Evolutionary conservation across 1,140 invertebrate species (phyloP).

Genomic region (Augochlora pura): DNA sequence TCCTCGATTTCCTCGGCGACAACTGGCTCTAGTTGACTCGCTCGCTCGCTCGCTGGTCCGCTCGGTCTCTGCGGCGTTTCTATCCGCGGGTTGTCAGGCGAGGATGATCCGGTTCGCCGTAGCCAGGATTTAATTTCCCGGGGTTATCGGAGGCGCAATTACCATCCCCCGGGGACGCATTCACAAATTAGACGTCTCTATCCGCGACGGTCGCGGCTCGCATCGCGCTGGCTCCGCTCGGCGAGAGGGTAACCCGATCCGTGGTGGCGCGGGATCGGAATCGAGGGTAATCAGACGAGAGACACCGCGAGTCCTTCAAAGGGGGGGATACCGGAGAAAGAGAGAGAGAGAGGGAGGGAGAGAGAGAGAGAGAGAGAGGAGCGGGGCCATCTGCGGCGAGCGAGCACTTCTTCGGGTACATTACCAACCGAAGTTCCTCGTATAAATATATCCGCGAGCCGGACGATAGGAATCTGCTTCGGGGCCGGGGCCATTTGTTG

Average conservation of each 20-base stretch:
- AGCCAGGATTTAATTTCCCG: constrained; percentile 19
- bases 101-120: too few species aligned
- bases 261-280: constrained; percentile 32
- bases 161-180: neutral
- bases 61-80: constrained; percentile 6
- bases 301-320: constrained; percentile 19
- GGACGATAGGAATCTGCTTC: constrained; percentile 75
- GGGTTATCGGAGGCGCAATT: constrained; percentile 9
- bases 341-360: neutral
- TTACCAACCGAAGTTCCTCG: constrained; percentile 69
- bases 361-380: constrained; percentile 9
- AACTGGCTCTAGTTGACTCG: too few species aligned
- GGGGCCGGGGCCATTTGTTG: constrained; percentile 76
- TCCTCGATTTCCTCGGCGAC: too few species aligned
- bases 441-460: constrained; percentile 73
- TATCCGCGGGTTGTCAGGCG: constrained; percentile 16
- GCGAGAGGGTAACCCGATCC: constrained; percentile 53
- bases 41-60: constrained; percentile 6
- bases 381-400: too few species aligned
- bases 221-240: too few species aligned
- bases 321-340: neutral
- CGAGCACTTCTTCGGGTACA: constrained; percentile 64
- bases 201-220: constrained; percentile 12
- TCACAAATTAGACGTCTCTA: constrained; percentile 56
- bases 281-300: constrained; percentile 46